phyloP scores from a whole-genome alignment of 2,888 invertebrate genomes.

The Acrobasis suavella region DNA sequence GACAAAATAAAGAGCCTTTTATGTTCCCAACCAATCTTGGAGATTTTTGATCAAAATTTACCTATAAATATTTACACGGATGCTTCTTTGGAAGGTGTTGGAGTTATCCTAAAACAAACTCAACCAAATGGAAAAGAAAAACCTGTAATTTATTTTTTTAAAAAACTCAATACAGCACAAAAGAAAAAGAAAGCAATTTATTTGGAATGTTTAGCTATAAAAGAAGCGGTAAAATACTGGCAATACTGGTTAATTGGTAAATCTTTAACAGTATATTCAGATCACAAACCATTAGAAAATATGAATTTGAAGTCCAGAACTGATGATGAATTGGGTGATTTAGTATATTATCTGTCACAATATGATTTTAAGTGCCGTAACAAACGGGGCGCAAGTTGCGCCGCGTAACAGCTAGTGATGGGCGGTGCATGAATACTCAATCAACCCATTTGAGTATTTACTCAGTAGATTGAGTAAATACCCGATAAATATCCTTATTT shows the following conservation, averaged over 20 bases:
- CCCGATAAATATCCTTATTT: no score
- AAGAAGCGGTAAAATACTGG: conserved; percentile 35
- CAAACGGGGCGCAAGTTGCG: no score
- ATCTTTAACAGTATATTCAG: conserved; percentile 33
- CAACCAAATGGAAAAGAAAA: conserved; percentile 28
- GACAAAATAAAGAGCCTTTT: conserved; percentile 29
- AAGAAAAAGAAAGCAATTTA: conserved; percentile 36
- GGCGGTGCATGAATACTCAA: no score
- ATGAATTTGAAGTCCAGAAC: conserved; percentile 28
- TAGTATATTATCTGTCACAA: conserved; percentile 41
- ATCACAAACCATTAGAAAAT: conserved; percentile 35
- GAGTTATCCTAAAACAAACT: conserved; percentile 30
- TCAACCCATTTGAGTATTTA: no score
- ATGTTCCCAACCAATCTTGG: conserved; percentile 32
- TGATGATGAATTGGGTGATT: conserved; percentile 38
- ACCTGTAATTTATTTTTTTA: no score
- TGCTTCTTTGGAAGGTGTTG: conserved; percentile 33
- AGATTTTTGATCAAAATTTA: conserved; percentile 34
- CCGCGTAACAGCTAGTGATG: no score
- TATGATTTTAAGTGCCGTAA: conserved; percentile 38
- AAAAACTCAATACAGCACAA: no score
- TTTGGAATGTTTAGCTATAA: conserved; percentile 32
- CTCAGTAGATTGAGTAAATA: no score
- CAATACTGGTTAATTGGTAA: conserved; percentile 34
- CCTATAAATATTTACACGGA: conserved; percentile 38